Evolutionary conservation across 2,888 invertebrate genomes (phyloP).

Genomic region (Zootermopsis nevadensis): DNA sequence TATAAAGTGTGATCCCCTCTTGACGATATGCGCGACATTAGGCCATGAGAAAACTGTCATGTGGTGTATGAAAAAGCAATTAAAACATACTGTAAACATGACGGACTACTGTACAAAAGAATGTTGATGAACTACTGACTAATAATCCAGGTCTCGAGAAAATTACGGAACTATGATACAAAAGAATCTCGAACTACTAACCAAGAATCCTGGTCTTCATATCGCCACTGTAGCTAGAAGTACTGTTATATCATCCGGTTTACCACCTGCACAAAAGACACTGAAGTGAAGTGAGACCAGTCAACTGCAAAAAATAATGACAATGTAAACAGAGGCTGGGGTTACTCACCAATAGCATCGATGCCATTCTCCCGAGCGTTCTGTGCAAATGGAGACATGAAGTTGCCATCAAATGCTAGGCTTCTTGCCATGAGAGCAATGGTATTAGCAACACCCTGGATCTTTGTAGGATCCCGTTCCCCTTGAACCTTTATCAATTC

Average conservation of each 20-base stretch:
- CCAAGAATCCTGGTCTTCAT: slow-evolving; percentile 56
- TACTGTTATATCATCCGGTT: slow-evolving; percentile 99
- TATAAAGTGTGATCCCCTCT: not conserved
- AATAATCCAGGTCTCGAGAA: not conserved
- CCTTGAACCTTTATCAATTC: slow-evolving; percentile 83
- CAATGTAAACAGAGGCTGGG: not conserved
- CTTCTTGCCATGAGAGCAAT: slow-evolving; percentile 96
- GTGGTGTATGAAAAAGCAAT: not conserved
- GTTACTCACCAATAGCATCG: slow-evolving; percentile 82
- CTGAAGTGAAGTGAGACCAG: too few species aligned
- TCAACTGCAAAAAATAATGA: not conserved
- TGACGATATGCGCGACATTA: not conserved
- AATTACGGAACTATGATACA: slow-evolving; percentile 48
- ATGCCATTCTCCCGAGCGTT: slow-evolving; percentile 94
- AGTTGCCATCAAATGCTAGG: slow-evolving; percentile 93
- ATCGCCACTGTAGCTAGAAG: slow-evolving; percentile 91
- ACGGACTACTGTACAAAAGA: slow-evolving; percentile 15
- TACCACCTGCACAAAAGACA: slow-evolving; percentile 79
- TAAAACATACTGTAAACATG: not conserved
- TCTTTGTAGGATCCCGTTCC: slow-evolving; percentile 76
- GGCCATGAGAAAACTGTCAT: slow-evolving; percentile 8
- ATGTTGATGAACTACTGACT: not conserved
- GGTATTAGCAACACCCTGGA: slow-evolving; percentile 93
- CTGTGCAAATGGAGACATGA: slow-evolving; percentile 95
- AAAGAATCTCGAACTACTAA: slow-evolving; percentile 50